phyloP scores from a whole-genome alignment of 2,113 vertebrate genomes.

The Hippocampus comes region DNA sequence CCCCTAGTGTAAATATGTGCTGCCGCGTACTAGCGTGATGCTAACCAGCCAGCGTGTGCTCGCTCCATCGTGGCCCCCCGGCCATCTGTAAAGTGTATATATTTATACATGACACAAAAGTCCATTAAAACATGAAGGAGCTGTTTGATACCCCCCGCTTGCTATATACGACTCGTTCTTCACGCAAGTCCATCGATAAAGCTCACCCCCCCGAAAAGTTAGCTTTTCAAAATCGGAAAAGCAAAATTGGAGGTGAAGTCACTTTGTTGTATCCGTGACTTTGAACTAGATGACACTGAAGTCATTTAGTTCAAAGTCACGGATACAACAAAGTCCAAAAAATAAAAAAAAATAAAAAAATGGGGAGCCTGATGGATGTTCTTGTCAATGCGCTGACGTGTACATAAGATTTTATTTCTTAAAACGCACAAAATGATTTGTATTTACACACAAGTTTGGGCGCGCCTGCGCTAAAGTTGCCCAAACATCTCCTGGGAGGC shows the following conservation, averaged over 20 bases:
- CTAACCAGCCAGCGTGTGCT: slow-evolving; percentile 45
- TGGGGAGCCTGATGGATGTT: too few species aligned
- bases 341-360: too few species aligned
- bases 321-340: too few species aligned
- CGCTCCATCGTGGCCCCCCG: slow-evolving; percentile 48
- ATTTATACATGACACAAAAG: slow-evolving; percentile 68
- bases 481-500: slow-evolving; percentile 94
- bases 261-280: too few species aligned
- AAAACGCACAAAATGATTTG: not conserved
- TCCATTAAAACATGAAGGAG: slow-evolving; percentile 68
- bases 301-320: too few species aligned
- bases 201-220: too few species aligned
- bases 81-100: slow-evolving; percentile 64
- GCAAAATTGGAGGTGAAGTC: too few species aligned
- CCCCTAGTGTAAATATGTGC: not conserved
- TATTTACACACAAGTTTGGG: slow-evolving; percentile 15
- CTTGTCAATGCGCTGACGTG: not conserved
- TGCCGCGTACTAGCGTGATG: slow-evolving; percentile 4
- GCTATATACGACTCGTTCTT: not conserved
- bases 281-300: too few species aligned
- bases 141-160: slow-evolving; percentile 59
- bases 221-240: too few species aligned
- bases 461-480: not conserved
- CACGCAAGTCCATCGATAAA: too few species aligned
- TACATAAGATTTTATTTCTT: slow-evolving; percentile 9